Conservation (phyloP, 92 coral and sea anemone species). For the Zoanthus sansibaricus region DNA sequence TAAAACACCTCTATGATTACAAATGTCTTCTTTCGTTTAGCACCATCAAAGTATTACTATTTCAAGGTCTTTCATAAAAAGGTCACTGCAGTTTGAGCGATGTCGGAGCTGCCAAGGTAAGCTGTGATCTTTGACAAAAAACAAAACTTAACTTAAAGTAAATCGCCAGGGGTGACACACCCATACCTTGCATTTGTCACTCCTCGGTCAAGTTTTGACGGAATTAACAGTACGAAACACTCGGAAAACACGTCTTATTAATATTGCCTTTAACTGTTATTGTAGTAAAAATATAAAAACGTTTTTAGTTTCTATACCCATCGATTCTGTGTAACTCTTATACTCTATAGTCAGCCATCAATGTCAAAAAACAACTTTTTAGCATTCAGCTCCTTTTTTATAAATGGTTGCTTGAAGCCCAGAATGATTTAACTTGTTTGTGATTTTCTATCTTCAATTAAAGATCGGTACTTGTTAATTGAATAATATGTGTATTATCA, state of each 20-base stretch:
- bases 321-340: not conserved
- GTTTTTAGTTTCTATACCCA: not conserved
- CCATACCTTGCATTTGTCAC: not conserved
- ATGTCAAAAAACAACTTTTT: not conserved
- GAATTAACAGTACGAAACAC: not conserved
- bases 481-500: not conserved
- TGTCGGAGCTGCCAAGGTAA: not conserved
- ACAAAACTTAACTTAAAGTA: not conserved
- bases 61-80: not conserved
- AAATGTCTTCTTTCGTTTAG: too few relatives aligned
- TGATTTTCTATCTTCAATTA: not conserved
- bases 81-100: slow-evolving; percentile 19
- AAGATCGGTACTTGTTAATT: not conserved
- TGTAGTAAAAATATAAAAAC: not conserved
- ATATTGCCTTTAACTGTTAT: not conserved
- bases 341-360: not conserved
- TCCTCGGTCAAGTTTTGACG: not conserved
- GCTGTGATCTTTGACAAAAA: slow-evolving; percentile 17
- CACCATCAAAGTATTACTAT: not conserved
- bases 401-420: not conserved
- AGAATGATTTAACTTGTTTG: not conserved
- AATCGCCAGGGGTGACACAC: not conserved
- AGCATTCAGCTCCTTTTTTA: not conserved
- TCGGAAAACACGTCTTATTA: not conserved
- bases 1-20: too few relatives aligned